phyloP scores from a whole-genome alignment of 2,113 vertebrate genomes.

The Stictonetta naevosa region DNA sequence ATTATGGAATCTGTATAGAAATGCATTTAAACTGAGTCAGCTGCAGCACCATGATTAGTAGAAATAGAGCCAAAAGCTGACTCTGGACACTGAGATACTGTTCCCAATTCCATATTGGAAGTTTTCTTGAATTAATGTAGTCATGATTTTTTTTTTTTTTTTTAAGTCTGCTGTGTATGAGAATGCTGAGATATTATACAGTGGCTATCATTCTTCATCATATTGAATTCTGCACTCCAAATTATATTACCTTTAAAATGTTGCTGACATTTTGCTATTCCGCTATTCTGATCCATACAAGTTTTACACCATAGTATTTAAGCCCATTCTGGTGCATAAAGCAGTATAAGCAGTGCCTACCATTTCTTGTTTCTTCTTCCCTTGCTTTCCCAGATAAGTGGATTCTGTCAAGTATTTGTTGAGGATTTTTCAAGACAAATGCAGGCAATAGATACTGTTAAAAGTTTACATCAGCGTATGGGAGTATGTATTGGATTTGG shows the following conservation, averaged over 20 bases:
- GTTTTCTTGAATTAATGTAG: constrained; percentile 38
- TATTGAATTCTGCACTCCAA: constrained; percentile 49
- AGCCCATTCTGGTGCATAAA: neutral
- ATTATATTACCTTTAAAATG: constrained; percentile 61
- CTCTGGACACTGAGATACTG: constrained; percentile 44
- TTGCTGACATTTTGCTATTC: constrained; percentile 53
- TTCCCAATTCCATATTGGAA: constrained; percentile 43
- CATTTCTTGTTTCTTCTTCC: neutral
- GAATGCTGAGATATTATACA: constrained; percentile 37
- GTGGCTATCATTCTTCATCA: constrained; percentile 39
- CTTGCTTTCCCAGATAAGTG: neutral
- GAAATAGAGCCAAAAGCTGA: constrained; percentile 55
- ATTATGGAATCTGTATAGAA: constrained; percentile 35
- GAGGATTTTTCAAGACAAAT: constrained; percentile 5
- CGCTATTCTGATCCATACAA: neutral
- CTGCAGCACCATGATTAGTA: constrained; percentile 41
- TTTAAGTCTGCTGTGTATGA: neutral
- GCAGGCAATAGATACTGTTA: neutral
- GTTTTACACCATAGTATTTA: constrained; percentile 33
- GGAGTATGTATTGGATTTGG: neutral
- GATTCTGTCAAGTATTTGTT: neutral
- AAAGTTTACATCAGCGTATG: neutral
- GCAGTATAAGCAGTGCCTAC: neutral
- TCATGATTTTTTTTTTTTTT: constrained; percentile 7
- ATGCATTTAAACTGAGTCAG: constrained; percentile 51